Conservation (phyloP, 2,797 vertebrate species). For the Acanthurus tractus region DNA sequence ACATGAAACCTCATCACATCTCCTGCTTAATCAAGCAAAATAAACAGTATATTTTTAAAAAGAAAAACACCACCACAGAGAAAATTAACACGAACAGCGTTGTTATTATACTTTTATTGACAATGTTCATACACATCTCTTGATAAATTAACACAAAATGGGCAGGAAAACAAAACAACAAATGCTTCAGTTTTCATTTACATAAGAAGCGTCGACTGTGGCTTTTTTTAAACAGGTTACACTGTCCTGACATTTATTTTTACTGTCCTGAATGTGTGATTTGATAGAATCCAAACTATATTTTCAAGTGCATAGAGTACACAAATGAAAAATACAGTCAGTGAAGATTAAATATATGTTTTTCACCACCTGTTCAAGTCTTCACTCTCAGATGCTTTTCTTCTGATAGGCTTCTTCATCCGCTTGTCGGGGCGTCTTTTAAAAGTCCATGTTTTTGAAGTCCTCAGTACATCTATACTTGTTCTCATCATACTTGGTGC, state of each 20-base stretch:
- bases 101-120: conserved; percentile 68
- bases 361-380: conserved; percentile 29
- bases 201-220: conserved; percentile 43
- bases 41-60: conserved; percentile 1
- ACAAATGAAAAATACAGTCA: conserved; percentile 54
- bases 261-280: conserved; percentile 30
- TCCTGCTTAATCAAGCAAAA: conserved; percentile 43
- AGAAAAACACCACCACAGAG: background rate
- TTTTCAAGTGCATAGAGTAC: conserved; percentile 58
- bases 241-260: conserved; percentile 12
- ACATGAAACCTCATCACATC: conserved; percentile 22
- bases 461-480: conserved; percentile 89
- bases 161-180: conserved; percentile 35
- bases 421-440: conserved; percentile 47
- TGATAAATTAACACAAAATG: conserved; percentile 59
- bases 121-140: conserved; percentile 53
- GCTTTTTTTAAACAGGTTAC: conserved; percentile 17
- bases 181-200: conserved; percentile 8
- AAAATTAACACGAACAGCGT: background rate
- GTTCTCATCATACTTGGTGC: conserved; percentile 83
- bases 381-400: conserved; percentile 26
- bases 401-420: conserved; percentile 15
- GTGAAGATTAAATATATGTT: conserved; percentile 43
- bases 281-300: conserved; percentile 34
- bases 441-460: conserved; percentile 91